phyloP scores from a whole-genome alignment of 1,140 invertebrate species.

The Intoshia linei region DNA sequence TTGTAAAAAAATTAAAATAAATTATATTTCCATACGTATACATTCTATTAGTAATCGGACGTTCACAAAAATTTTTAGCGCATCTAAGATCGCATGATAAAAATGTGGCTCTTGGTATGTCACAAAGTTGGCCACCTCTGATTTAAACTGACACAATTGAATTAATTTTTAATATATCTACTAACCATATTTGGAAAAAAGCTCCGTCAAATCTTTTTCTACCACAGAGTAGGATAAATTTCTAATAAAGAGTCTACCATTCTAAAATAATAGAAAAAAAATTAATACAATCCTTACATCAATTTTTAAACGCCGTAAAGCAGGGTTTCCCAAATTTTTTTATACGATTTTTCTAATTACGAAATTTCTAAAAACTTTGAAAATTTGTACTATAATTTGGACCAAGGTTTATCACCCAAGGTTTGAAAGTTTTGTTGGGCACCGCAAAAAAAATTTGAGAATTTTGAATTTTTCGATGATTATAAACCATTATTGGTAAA shows the following conservation, averaged over 20 bases:
- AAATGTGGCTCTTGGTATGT: not conserved
- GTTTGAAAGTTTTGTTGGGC: too few species aligned
- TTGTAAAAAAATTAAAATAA: not conserved
- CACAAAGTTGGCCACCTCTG: not conserved
- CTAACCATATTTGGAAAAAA: constrained; percentile 57
- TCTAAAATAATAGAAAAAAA: constrained; percentile 9
- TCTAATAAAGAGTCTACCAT: constrained; percentile 63
- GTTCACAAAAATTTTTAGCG: not conserved
- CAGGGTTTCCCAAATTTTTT: not conserved
- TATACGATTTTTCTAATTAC: constrained; percentile 1
- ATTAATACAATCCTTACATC: not conserved
- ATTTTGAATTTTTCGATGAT: too few species aligned
- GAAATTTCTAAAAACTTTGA: too few species aligned
- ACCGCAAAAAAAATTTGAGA: too few species aligned
- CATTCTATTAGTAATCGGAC: too few species aligned
- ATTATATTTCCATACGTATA: too few species aligned
- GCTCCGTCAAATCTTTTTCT: constrained; percentile 45
- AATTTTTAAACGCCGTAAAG: not conserved
- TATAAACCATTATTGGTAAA: too few species aligned
- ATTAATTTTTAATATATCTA: constrained; percentile 3
- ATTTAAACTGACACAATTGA: constrained; percentile 1
- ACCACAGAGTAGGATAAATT: constrained; percentile 59
- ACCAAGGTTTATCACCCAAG: too few species aligned
- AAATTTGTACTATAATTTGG: too few species aligned
- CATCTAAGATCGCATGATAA: not conserved